A percentile compares a stretch with the other conserved stretches of the same genome.
Evolutionary conservation across 35 echinoderm and acorn worm genomes (phyloP).

Genomic region (Strongylocentrotus purpuratus): DNA sequence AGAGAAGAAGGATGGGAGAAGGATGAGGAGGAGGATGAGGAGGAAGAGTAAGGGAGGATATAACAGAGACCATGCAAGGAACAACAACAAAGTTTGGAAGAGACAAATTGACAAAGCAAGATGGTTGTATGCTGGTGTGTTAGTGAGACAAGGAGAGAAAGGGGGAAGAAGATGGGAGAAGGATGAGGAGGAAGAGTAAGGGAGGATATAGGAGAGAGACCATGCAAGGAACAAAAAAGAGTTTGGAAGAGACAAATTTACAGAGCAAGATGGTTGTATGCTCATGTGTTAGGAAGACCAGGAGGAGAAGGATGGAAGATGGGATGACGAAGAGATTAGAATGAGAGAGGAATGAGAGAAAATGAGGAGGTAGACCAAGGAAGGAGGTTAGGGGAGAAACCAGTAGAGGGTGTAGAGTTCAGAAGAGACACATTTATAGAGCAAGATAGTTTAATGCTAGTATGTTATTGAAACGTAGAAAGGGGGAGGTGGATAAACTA

Average conservation of each 20-base stretch:
- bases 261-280: background rate
- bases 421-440: background rate
- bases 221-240: too few species aligned
- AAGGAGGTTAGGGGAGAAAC: background rate
- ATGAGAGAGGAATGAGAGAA: background rate
- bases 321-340: background rate
- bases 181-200: too few species aligned
- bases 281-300: background rate
- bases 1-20: too few species aligned
- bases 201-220: too few species aligned
- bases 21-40: too few species aligned
- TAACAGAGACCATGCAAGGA: too few species aligned
- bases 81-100: too few species aligned
- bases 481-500: too few species aligned
- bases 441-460: too few species aligned
- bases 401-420: background rate
- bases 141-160: background rate
- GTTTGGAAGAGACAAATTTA: too few species aligned
- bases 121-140: background rate
- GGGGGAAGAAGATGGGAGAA: too few species aligned
- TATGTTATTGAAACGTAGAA: background rate
- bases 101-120: background rate
- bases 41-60: too few species aligned
- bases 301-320: background rate
- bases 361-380: background rate